These are phyloP conservation scores for Zaprionus davidi DNA, from an alignment of 1,140 invertebrate species.

Conservation along the genomic window DNA sequence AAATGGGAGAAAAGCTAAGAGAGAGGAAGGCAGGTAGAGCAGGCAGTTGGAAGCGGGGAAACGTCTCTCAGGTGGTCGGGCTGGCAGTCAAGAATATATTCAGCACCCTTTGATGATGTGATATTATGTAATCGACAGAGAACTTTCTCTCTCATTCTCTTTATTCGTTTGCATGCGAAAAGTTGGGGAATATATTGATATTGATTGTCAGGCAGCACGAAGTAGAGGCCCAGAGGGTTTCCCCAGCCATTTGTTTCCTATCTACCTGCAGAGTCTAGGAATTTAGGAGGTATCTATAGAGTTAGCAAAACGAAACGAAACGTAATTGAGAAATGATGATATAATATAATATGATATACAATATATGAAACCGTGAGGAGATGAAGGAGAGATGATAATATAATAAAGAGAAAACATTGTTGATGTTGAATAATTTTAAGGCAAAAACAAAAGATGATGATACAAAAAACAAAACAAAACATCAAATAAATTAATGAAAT, in stretches of 20 bases:
- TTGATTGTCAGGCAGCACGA: constrained; percentile 12
- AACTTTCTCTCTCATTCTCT: constrained; percentile 7
- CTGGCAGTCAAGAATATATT: constrained; percentile 23
- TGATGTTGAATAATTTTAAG: constrained; percentile 82
- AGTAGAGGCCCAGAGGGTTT: not conserved
- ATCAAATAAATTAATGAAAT: constrained; percentile 70
- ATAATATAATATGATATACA: constrained; percentile 18
- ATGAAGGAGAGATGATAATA: constrained; percentile 16
- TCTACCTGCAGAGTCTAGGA: constrained; percentile 13
- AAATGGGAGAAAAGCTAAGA: not conserved
- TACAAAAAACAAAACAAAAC: constrained; percentile 30
- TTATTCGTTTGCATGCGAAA: constrained; percentile 16
- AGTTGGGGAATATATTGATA: constrained; percentile 23
- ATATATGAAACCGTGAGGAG: constrained; percentile 10
- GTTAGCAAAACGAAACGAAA: constrained; percentile 42
- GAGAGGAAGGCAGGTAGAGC: not conserved
- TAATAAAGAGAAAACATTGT: constrained; percentile 70
- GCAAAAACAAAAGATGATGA: constrained; percentile 30
- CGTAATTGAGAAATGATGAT: constrained; percentile 30
- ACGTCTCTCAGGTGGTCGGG: not conserved
- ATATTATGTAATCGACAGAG: constrained; percentile 59
- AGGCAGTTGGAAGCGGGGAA: not conserved
- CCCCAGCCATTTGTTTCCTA: not conserved
- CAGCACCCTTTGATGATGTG: constrained; percentile 62
- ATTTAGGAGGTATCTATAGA: constrained; percentile 11